These are phyloP conservation scores for Drosophila sucinea DNA, from an alignment of 1,140 invertebrate genomes.

Conservation along the genomic window DNA sequence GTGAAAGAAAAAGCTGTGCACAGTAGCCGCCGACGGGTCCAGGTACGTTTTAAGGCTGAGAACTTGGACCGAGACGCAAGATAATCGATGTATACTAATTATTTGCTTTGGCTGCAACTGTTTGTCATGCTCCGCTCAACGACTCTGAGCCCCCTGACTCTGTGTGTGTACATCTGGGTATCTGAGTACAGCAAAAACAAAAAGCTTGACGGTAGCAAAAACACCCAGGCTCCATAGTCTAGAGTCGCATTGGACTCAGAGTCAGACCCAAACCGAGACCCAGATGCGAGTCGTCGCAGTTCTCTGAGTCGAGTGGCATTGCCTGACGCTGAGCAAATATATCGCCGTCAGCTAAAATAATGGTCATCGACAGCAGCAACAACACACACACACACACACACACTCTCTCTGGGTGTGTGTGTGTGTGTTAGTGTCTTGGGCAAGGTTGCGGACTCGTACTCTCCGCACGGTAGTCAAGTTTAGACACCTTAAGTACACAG, in stretches of 20 bases:
- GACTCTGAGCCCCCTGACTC: conserved; percentile 20
- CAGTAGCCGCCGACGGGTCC: conserved; percentile 27
- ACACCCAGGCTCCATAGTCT: conserved; percentile 19
- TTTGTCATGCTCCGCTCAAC: conserved; percentile 71
- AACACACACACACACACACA: not conserved
- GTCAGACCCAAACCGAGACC: conserved; percentile 30
- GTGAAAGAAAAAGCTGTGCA: conserved; percentile 23
- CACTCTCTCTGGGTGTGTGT: too few species aligned
- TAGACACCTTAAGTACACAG: conserved; percentile 80
- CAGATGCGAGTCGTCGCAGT: conserved; percentile 35
- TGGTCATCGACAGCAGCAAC: conserved; percentile 69
- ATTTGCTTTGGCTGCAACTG: conserved; percentile 81
- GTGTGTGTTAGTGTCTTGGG: conserved; percentile 54
- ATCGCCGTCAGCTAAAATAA: conserved; percentile 72
- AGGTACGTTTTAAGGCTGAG: conserved; percentile 8
- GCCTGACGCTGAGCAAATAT: conserved; percentile 52
- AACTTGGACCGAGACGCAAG: conserved; percentile 52
- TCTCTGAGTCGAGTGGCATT: conserved; percentile 34
- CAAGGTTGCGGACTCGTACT: conserved; percentile 60
- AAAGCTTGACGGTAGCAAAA: conserved; percentile 66
- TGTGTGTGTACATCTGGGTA: conserved; percentile 35
- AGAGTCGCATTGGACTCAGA: conserved; percentile 22
- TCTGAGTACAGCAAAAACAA: conserved; percentile 73
- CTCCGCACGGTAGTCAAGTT: conserved; percentile 73
- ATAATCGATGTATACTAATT: conserved; percentile 82